A percentile compares a stretch with the other conserved stretches of the same genome.
phyloP scores from a whole-genome alignment of 2,113 vertebrate species.

The Phyllostomus discolor region DNA sequence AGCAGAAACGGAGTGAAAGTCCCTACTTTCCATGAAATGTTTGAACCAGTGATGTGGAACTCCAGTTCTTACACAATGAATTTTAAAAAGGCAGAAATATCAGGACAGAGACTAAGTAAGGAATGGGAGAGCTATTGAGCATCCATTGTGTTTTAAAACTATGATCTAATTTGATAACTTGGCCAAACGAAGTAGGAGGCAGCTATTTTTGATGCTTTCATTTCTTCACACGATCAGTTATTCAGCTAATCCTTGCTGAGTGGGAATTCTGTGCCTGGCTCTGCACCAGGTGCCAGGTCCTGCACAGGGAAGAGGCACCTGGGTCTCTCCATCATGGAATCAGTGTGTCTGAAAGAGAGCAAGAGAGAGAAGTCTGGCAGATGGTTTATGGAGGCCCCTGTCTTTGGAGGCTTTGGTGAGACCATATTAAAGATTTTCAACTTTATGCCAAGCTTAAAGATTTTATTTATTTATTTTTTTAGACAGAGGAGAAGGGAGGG shows the following conservation, averaged over 20 bases:
- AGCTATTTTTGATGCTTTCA: background rate
- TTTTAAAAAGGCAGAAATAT: background rate
- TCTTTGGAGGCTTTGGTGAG: background rate
- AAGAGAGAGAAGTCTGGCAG: background rate
- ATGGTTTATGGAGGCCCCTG: background rate
- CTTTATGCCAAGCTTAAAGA: background rate
- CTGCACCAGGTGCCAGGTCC: background rate
- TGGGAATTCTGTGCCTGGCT: background rate
- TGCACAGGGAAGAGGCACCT: background rate
- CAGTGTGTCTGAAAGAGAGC: background rate
- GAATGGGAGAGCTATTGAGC: background rate
- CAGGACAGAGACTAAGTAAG: background rate
- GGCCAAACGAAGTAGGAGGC: background rate
- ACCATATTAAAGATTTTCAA: background rate
- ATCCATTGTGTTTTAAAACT: background rate
- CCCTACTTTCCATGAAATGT: background rate
- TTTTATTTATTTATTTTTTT: too few relatives aligned
- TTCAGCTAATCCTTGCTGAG: background rate
- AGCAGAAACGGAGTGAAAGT: background rate
- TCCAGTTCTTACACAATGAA: background rate
- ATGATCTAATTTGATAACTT: background rate
- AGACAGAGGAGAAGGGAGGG: too few relatives aligned
- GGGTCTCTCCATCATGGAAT: background rate
- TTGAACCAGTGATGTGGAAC: background rate
- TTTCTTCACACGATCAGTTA: background rate